phyloP scores from a whole-genome alignment of 2,113 vertebrate species.

The Mormyrus iriodes region DNA sequence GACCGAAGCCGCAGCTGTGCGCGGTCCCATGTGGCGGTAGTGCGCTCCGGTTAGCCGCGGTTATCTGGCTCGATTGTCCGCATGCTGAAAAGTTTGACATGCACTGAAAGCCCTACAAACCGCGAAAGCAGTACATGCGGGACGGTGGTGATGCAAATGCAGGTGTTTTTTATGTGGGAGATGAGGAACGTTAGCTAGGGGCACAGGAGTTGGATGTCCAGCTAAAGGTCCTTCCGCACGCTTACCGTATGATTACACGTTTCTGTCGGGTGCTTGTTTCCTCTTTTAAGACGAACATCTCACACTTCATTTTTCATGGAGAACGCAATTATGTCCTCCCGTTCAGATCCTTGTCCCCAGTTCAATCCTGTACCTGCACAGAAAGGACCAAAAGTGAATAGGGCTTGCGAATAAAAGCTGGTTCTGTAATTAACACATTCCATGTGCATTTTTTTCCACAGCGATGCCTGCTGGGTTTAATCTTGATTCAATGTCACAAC shows the following conservation, averaged over 20 bases:
- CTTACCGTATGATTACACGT: neutral
- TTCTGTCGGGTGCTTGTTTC: neutral
- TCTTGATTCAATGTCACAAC: neutral
- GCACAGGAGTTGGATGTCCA: neutral
- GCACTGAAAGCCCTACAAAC: neutral
- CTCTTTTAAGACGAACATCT: neutral
- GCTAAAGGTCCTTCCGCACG: neutral
- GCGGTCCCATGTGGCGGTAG: neutral
- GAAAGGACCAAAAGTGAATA: neutral
- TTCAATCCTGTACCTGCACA: neutral
- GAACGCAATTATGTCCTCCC: neutral
- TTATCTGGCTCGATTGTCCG: neutral
- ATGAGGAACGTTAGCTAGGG: neutral
- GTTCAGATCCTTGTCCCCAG: neutral
- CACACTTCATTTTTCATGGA: neutral
- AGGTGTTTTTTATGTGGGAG: neutral
- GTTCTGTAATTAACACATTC: neutral
- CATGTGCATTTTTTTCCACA: neutral
- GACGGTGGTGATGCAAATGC: neutral
- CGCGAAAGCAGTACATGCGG: neutral
- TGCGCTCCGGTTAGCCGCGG: neutral
- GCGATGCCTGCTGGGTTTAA: neutral
- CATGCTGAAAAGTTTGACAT: neutral
- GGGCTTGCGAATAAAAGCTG: neutral
- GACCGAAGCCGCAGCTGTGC: neutral